phyloP scores from a whole-genome alignment of 2,888 invertebrate species.

The Parnassius orleans region DNA sequence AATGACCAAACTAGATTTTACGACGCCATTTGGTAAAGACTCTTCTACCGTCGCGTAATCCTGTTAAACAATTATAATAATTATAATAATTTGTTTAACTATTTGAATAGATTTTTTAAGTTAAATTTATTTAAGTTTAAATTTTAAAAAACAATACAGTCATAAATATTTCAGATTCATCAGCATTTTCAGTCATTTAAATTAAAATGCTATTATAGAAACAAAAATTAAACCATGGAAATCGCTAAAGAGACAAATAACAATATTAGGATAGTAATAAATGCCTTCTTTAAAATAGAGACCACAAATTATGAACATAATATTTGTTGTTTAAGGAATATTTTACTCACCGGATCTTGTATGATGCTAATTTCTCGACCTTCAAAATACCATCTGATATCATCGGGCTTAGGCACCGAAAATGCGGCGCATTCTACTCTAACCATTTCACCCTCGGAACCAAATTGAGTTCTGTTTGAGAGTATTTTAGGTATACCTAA shows the following conservation, averaged over 20 bases:
- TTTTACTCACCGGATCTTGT: conserved; percentile 76
- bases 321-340: too few relatives aligned
- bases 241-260: too few relatives aligned
- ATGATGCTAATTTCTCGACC: conserved; percentile 88
- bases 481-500: conserved; percentile 88
- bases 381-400: conserved; percentile 92
- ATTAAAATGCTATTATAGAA: not conserved
- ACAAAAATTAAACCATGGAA: not conserved
- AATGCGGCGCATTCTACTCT: conserved; percentile 92
- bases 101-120: too few relatives aligned
- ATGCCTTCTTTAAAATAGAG: too few relatives aligned
- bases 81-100: too few relatives aligned
- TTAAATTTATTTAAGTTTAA: not conserved
- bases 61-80: conserved; percentile 49
- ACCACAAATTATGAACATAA: too few relatives aligned
- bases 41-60: conserved; percentile 88
- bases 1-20: conserved; percentile 92
- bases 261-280: too few relatives aligned
- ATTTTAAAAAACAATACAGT: not conserved
- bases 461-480: conserved; percentile 91
- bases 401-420: conserved; percentile 93
- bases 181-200: not conserved
- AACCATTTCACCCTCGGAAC: conserved; percentile 87
- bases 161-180: not conserved
- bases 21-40: conserved; percentile 84